Evolutionary conservation across 1,140 invertebrate species (phyloP), one percentile per base, ranked within the genome.

Genomic region (Solenopsis fugax): DNA sequence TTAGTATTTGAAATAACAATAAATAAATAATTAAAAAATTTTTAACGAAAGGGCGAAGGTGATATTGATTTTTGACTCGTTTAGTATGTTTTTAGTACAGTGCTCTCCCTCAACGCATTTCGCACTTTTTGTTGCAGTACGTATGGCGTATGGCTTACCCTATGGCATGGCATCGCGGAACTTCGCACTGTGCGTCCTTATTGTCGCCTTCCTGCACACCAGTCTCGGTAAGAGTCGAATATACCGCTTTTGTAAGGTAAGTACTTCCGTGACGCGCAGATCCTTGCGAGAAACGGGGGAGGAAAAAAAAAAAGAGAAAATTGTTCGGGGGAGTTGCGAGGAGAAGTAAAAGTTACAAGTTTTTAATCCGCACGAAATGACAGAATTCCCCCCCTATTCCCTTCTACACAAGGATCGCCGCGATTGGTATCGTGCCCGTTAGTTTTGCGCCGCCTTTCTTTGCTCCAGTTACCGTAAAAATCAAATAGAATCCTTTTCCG

Each of bases 141-240:
- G 85, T 62, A 93, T 93, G 91, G 92, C 85, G 88, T 87, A 92
- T 90, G 90, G 90, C 89, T 87, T 65, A 72, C 82, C 81, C 89
- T 86, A 89, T 93, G 91, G 88, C 88, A 93, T 93, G 92, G 92
- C 88, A 87, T 89, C 92, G 58, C 85, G 88, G 87, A 86, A 93
- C 88, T 45, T 93, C 60, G 76, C 84, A 87, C 72, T 92, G 41
- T 90, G 90, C 77, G 87, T 89, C 72, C 69, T 93, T 65, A 85
- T 93, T 73, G 81, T 87, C 62, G 76, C 60, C 16, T 82, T 93
- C 29, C 73, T 93, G 24, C 88, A 88, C 78, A 75, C 77, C 2
- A 91, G 81, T 85, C 89, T 93, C 64, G 93, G 93, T 93, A 90
- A 93, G 92, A 89, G 52, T 81, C 62, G 85, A 85, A 76, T 48